Base-by-base conservation (phyloP, 2,888 invertebrate genomes). In the Catocala fraxini region DNA sequence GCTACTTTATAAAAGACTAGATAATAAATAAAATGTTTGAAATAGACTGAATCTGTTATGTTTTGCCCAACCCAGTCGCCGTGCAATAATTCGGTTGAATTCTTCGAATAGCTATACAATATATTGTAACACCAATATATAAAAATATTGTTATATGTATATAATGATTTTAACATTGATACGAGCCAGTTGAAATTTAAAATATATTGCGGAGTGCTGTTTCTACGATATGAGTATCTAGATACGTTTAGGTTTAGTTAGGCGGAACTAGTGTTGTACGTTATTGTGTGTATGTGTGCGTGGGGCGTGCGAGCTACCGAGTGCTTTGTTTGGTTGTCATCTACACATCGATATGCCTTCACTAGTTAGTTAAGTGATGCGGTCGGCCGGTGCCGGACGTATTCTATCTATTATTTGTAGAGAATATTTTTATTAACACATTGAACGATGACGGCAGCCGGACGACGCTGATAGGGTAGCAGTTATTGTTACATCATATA, bases 91-190 rank as follows among this genome's bases (percentile, higher is more conserved):
- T 73, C 55, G 55, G 62, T 70, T 66, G 39, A 53, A 64, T 61
- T 61, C 41, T 72, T 67, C 64, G 66, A 25, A 54, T 57, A 57
- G 48, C 33, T 59, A 33, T 33, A 56, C 15, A 41, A 59, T 7
- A 59, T 70, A 71, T 74, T 75, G 68, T 68, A 64, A 63, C 62
- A 70, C 64, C 63, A 72, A 77, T 76, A 76, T 75, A 79, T 80
- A 71, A 82, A 56, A 79, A 79, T 86, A 83, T 87, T 86, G 85
- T 89, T 92, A 86, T 93, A 88, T 93, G 93, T 93, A 93, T 93
- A 93, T 93, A 93, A 90, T 88, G 93, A 83, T 87, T 87, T 68
- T 81, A 79, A 78, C 77, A 79, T 79, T 68, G 65, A 73, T 73
- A 80, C 69, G 78, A 82, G 81, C 85, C 83, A 82, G 82, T 85